Conservation (phyloP, 2,888 invertebrate genomes). For the Cephus rjabovi region DNA sequence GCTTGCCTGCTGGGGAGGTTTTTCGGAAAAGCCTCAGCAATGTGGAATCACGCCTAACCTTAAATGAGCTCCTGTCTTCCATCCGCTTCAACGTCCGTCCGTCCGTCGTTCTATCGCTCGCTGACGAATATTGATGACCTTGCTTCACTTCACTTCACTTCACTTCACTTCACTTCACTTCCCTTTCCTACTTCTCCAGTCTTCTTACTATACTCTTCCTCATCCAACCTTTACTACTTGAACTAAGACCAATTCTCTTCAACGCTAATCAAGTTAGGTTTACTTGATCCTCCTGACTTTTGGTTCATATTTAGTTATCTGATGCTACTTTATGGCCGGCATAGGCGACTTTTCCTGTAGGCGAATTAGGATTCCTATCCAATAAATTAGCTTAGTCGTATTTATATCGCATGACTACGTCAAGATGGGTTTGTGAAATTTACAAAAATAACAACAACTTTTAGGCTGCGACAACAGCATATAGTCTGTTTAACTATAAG, state of each 20-base stretch:
- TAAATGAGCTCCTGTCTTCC: conserved; percentile 8
- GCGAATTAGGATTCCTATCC: not conserved
- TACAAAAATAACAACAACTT: not conserved
- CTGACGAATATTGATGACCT: conserved; percentile 46
- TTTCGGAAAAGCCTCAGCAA: conserved; percentile 17
- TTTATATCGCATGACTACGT: not conserved
- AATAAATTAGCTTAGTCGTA: not conserved
- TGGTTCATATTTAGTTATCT: not conserved
- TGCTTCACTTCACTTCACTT: not conserved
- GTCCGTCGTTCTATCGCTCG: conserved; percentile 30
- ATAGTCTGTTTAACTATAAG: too few species aligned
- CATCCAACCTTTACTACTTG: not conserved
- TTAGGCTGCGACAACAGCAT: too few species aligned
- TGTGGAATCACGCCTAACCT: conserved; percentile 23
- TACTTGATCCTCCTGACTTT: not conserved
- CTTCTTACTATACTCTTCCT: not conserved
- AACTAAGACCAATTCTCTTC: not conserved
- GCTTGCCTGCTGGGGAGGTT: not conserved
- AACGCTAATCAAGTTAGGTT: not conserved
- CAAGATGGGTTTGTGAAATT: not conserved
- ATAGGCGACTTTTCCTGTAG: not conserved
- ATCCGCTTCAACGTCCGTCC: not conserved
- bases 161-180: conserved; percentile 13
- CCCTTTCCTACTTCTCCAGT: conserved; percentile 7
- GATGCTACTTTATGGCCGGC: not conserved